Conservation (phyloP, 2,888 invertebrate genomes). For the Pyrocoelia pectoralis region DNA sequence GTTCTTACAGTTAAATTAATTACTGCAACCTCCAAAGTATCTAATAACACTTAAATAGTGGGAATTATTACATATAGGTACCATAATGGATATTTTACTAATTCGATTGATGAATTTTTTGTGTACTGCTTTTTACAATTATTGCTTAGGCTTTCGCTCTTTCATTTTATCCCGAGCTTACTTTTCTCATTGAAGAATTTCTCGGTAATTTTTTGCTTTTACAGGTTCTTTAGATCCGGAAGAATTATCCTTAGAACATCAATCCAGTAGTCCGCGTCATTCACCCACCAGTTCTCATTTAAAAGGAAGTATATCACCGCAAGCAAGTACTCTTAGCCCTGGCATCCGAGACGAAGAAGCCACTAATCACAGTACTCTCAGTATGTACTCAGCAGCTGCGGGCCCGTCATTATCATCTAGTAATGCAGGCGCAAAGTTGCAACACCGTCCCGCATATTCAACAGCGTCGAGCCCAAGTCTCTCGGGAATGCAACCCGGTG, state of each 20-base stretch:
- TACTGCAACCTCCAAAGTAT: too few species aligned
- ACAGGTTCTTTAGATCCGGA: conserved; percentile 83
- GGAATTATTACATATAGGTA: too few species aligned
- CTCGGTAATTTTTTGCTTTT: conserved; percentile 50
- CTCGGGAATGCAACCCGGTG: conserved; percentile 56
- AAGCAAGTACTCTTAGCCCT: conserved; percentile 65
- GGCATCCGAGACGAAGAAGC: conserved; percentile 77
- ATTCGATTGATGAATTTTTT: too few species aligned
- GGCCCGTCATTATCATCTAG: conserved; percentile 46
- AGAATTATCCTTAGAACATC: conserved; percentile 76
- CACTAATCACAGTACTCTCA: conserved; percentile 73
- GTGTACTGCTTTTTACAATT: too few species aligned
- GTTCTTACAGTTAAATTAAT: too few species aligned
- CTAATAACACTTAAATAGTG: too few species aligned
- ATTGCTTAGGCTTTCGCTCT: neutral
- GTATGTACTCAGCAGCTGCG: conserved; percentile 64
- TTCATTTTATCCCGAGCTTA: too few species aligned
- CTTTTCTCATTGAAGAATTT: too few species aligned
- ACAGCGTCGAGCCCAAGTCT: conserved; percentile 67
- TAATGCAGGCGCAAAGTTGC: conserved; percentile 54
- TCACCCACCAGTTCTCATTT: conserved; percentile 58
- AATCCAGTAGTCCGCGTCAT: conserved; percentile 50
- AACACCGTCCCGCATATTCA: conserved; percentile 73
- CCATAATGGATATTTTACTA: too few species aligned
- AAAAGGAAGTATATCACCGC: conserved; percentile 64